phyloP scores from a whole-genome alignment of 2,113 vertebrate species.

The Sapayoa aenigma region DNA sequence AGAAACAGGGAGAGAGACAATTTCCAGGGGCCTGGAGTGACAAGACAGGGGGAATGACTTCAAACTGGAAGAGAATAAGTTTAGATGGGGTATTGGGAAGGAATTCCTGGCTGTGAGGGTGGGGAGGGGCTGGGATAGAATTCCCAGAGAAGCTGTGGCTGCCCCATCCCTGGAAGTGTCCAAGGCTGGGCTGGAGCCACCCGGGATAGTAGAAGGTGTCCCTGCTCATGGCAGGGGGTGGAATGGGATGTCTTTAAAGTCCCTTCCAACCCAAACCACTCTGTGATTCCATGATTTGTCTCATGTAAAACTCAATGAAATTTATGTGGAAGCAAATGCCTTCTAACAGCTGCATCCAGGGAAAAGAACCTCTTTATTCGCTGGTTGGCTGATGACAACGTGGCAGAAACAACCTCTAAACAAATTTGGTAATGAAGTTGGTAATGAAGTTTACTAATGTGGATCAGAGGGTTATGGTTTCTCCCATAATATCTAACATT shows the following conservation, averaged over 20 bases:
- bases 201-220: neutral
- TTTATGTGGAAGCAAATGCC: neutral
- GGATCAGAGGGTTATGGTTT: neutral
- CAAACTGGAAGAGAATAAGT: neutral
- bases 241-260: neutral
- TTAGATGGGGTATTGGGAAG: neutral
- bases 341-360: neutral
- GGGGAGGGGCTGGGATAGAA: neutral
- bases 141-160: neutral
- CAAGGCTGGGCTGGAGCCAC: neutral
- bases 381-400: neutral
- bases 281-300: neutral
- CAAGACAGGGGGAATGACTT: neutral
- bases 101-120: neutral
- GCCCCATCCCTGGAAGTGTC: neutral
- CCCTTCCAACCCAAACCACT: neutral
- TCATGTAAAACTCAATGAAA: neutral
- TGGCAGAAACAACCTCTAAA: neutral
- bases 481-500: neutral
- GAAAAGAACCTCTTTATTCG: neutral
- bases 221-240: neutral
- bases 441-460: neutral
- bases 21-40: neutral
- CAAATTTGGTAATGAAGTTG: neutral
- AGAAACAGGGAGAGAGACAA: neutral